Evolutionary conservation across 1,140 invertebrate genomes (phyloP).

Genomic region (Drosophila repletoides): DNA sequence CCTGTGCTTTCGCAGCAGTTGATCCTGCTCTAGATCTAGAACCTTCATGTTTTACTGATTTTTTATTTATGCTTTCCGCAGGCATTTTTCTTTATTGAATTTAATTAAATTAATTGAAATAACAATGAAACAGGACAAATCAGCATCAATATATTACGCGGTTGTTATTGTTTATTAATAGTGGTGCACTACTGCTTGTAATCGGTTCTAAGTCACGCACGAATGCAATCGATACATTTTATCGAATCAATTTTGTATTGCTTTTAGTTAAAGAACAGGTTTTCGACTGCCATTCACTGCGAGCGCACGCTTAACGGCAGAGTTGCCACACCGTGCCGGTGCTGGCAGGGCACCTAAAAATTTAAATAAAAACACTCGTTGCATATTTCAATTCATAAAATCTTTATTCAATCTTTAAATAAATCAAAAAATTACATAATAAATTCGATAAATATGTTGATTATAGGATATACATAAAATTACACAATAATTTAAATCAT

Average conservation of each 20-base stretch:
- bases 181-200: neutral
- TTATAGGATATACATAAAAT: conserved; percentile 73
- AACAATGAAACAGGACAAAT: neutral
- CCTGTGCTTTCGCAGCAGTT: neutral
- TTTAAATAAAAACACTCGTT: neutral
- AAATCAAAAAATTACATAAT: conserved; percentile 78
- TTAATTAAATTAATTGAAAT: neutral
- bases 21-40: neutral
- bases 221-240: neutral
- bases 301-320: neutral
- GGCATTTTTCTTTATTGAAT: neutral
- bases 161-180: neutral
- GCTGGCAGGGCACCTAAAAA: too few relatives aligned
- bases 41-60: neutral
- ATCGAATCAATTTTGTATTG: too few relatives aligned
- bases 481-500: conserved; percentile 68
- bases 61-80: conserved; percentile 1
- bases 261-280: too few relatives aligned
- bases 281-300: too few relatives aligned
- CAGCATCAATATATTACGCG: neutral
- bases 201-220: neutral
- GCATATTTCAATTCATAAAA: conserved; percentile 53
- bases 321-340: too few relatives aligned
- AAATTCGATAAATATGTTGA: conserved; percentile 78
- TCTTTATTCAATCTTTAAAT: conserved; percentile 72